A percentile compares a stretch with the other conserved stretches of the same genome.
Conservation (phyloP, 2,113 vertebrate genomes). For the Papio anubis region DNA sequence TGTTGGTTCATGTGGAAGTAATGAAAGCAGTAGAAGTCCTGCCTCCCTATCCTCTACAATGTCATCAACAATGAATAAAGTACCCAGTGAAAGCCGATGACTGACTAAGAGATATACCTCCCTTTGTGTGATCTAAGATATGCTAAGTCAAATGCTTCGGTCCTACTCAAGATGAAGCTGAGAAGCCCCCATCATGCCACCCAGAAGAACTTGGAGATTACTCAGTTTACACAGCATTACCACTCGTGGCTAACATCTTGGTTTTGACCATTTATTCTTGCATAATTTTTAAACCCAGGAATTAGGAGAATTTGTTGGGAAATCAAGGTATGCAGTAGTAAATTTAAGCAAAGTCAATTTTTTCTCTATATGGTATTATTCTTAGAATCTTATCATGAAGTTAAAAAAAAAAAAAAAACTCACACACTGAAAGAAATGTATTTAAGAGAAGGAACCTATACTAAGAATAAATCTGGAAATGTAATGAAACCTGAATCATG, state of each 20-base stretch:
- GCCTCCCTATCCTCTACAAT: neutral
- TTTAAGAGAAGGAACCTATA: slow-evolving; percentile 2
- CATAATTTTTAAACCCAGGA: neutral
- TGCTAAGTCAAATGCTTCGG: neutral
- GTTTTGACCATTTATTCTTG: neutral
- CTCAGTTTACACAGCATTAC: neutral
- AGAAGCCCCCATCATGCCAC: neutral
- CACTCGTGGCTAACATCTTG: neutral
- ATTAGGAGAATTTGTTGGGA: neutral
- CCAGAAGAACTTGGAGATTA: neutral
- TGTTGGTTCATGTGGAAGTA: neutral
- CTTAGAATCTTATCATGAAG: neutral
- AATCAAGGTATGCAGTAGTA: neutral
- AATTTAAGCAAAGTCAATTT: neutral
- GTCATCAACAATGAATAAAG: neutral
- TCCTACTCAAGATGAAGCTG: neutral
- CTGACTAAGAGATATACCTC: neutral
- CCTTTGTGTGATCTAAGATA: neutral
- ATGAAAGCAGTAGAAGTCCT: neutral
- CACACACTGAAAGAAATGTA: neutral
- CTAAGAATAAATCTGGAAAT: neutral
- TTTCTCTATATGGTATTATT: neutral
- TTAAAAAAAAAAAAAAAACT: neutral
- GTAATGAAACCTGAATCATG: neutral
- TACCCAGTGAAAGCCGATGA: neutral